phyloP scores from a whole-genome alignment of 2,113 vertebrate genomes.

The Pachyramphus minor region DNA sequence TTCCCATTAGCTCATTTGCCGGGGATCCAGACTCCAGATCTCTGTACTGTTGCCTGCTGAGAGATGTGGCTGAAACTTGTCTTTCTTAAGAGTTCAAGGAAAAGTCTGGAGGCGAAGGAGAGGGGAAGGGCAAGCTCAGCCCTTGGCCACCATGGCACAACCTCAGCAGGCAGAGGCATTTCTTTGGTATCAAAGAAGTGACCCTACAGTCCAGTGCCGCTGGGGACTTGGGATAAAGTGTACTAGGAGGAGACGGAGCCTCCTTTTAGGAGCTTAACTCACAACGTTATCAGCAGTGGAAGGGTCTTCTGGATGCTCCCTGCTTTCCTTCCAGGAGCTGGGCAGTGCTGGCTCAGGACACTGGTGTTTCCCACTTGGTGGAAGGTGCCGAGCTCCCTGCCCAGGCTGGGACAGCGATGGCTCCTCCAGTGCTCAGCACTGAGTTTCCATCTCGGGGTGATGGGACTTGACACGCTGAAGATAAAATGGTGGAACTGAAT shows the following conservation, averaged over 20 bases:
- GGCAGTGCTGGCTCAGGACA: rapidly evolving
- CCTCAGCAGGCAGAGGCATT: not conserved
- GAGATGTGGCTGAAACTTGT: not conserved
- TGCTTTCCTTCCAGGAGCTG: not conserved
- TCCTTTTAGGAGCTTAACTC: not conserved
- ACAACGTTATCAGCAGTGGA: not conserved
- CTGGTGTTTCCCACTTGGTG: rapidly evolving
- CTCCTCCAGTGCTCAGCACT: not conserved
- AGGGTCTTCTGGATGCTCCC: not conserved
- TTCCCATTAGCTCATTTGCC: not conserved
- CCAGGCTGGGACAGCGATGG: rapidly evolving
- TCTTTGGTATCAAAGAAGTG: not conserved
- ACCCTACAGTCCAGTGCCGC: not conserved
- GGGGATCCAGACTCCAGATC: not conserved
- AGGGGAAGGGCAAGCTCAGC: not conserved
- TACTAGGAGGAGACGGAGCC: not conserved
- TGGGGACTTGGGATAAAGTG: not conserved
- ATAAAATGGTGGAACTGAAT: not conserved
- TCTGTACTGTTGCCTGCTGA: not conserved
- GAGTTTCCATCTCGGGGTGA: not conserved
- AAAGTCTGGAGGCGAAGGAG: not conserved
- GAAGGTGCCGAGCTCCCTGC: not conserved
- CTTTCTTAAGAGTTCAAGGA: not conserved
- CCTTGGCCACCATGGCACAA: not conserved
- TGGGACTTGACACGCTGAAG: not conserved